Base-by-base conservation (phyloP, 2,113 vertebrate genomes). In the Heterochromis multidens region DNA sequence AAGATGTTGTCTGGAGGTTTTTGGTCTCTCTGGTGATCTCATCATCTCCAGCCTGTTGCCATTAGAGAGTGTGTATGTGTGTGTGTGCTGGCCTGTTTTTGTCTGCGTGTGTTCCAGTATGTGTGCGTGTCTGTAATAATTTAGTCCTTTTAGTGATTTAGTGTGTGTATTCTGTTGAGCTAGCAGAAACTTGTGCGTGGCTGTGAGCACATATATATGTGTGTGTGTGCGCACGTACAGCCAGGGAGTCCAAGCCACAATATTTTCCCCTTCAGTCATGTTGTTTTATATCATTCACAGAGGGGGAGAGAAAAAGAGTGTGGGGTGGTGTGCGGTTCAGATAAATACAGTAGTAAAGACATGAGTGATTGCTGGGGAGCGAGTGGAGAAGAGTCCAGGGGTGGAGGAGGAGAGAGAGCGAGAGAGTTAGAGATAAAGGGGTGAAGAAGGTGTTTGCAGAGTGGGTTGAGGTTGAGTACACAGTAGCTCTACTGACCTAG, bases 1-100 rank as follows among this genome's bases (percentile, higher is more conserved):
- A 90, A 91, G 91, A 89, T 80, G 93, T 94, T 92, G 95, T 95
- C 95, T 95, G 89, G 94, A 94, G 93, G 95, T 95, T 95, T 95
- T 90, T 92, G 93, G 87, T 93, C 94, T 95, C 94, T 94, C 94
- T 95, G 95, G 95, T 95, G 95, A 95, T 94, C 95, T 95, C 95
- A 95, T 95, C 95, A 95, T 95, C 94, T 95, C 89, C 93, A 94
- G 93, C 91, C 89, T 93, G 90, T 93, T 94, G 91, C 93, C 88
- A 94, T 95, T 93, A 94, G 83, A 49, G 87, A 43, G 72, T 79
- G 63, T 82, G 83, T 82, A 81, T 82, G 61, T 61, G 49, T 54
- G 29, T 37, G 57, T 81, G 70, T 83, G 67, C 37, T 4, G 65
- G 65, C 23, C 65, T 5, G 7, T 23, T 70, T 70, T 70, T 80